phyloP scores from a whole-genome alignment of 2,888 invertebrate genomes.

The Oxyteleia sp. region DNA sequence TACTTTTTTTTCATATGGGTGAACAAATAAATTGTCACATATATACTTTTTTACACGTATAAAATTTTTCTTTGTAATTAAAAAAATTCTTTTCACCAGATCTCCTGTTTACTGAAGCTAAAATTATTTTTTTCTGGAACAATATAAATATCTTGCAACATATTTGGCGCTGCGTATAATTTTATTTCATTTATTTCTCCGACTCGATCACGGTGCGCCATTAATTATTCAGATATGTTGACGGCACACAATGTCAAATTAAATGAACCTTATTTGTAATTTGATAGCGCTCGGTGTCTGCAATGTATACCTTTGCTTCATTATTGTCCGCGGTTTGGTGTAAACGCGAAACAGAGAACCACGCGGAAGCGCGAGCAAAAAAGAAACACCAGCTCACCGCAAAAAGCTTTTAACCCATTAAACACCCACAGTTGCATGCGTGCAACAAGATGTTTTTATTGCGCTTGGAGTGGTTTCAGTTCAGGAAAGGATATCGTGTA shows the following conservation, averaged over 20 bases:
- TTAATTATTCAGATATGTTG: not conserved
- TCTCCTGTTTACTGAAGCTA: too few relatives aligned
- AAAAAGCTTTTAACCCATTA: constrained; percentile 58
- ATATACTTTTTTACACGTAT: too few relatives aligned
- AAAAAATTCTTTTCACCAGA: too few relatives aligned
- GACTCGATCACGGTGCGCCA: not conserved
- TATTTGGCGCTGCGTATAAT: too few relatives aligned
- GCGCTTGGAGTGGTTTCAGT: constrained; percentile 3
- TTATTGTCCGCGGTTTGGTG: constrained; percentile 26
- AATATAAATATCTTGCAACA: too few relatives aligned
- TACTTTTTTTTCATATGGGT: too few relatives aligned
- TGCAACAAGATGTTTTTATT: constrained; percentile 20
- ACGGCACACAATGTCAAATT: not conserved
- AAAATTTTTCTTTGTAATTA: too few relatives aligned
- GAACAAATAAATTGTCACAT: too few relatives aligned
- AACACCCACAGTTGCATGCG: constrained; percentile 40
- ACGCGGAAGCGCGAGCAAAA: constrained; percentile 27
- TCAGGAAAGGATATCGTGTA: not conserved
- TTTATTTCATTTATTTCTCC: too few relatives aligned
- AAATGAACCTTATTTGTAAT: constrained; percentile 15
- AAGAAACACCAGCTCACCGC: constrained; percentile 27
- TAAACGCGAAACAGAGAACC: constrained; percentile 20
- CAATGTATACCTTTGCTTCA: constrained; percentile 2
- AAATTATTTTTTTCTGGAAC: too few relatives aligned
- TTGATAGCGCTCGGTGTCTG: not conserved